These are phyloP conservation scores for Callaeas wilsoni DNA, from an alignment of 2,113 vertebrate genomes.

Conservation along the genomic window DNA sequence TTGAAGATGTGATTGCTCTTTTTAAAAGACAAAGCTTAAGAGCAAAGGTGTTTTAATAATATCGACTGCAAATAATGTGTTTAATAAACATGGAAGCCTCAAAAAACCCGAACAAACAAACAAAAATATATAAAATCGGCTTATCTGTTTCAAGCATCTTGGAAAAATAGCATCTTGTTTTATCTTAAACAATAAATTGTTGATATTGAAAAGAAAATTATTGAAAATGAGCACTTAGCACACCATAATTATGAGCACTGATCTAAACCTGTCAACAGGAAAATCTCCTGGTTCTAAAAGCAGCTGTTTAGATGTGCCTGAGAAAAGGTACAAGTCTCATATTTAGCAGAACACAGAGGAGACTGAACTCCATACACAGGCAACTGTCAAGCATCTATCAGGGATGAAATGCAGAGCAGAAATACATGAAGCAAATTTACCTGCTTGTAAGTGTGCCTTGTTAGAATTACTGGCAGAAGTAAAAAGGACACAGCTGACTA, in stretches of 20 bases:
- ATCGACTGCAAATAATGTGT: neutral
- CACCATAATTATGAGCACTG: neutral
- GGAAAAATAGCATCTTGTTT: neutral
- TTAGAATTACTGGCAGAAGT: neutral
- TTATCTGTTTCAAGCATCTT: neutral
- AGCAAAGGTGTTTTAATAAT: neutral
- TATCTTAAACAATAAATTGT: neutral
- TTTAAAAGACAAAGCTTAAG: neutral
- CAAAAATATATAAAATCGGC: neutral
- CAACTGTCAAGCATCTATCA: neutral
- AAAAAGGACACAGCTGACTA: neutral
- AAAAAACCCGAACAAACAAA: too few relatives aligned
- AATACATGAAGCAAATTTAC: neutral
- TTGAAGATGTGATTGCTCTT: neutral
- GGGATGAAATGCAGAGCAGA: neutral
- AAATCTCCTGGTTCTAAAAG: neutral
- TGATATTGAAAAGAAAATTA: neutral
- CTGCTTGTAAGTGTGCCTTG: neutral
- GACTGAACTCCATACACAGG: accelerated
- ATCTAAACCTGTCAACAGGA: neutral
- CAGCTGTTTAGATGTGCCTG: neutral
- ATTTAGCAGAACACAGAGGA: neutral
- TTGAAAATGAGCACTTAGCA: neutral
- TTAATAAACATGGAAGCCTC: neutral
- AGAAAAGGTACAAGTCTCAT: neutral